phyloP scores from a whole-genome alignment of 2,797 vertebrate genomes.

The Microctenopoma steveboyesi region DNA sequence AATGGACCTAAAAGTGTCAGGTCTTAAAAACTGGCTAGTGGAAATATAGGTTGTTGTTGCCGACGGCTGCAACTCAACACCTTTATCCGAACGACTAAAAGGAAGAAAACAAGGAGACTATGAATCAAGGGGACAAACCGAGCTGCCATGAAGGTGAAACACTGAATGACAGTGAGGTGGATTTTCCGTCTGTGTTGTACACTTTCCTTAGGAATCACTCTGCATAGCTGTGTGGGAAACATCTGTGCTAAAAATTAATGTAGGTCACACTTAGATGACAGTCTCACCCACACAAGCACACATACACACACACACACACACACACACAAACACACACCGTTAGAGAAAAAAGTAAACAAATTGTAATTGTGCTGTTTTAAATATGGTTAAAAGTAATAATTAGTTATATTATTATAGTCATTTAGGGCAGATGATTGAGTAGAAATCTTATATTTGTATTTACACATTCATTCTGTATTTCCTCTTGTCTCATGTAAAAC shows the following conservation, averaged over 20 bases:
- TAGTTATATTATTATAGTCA: conserved; percentile 7
- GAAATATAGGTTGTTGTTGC: conserved; percentile 10
- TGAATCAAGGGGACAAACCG: conserved; percentile 13
- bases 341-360: not conserved
- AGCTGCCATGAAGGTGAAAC: conserved; percentile 11
- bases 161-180: conserved; percentile 11
- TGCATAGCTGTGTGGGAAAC: conserved; percentile 66
- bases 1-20: conserved; percentile 11
- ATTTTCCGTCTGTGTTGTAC: conserved; percentile 23
- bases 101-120: not conserved
- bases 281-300: not conserved
- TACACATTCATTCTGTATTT: not conserved
- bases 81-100: not conserved
- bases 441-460: conserved; percentile 1
- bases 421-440: conserved; percentile 5
- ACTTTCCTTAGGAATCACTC: conserved; percentile 30
- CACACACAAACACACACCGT: not conserved
- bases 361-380: not conserved
- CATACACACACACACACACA: too few relatives aligned
- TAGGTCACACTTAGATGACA: conserved; percentile 53
- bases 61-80: not conserved
- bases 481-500: conserved; percentile 39
- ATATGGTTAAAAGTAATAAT: not conserved
- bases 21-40: not conserved
- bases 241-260: conserved; percentile 59